Evolutionary conservation across 2,797 vertebrate species (phyloP).

Genomic region (Pygocentrus nattereri): DNA sequence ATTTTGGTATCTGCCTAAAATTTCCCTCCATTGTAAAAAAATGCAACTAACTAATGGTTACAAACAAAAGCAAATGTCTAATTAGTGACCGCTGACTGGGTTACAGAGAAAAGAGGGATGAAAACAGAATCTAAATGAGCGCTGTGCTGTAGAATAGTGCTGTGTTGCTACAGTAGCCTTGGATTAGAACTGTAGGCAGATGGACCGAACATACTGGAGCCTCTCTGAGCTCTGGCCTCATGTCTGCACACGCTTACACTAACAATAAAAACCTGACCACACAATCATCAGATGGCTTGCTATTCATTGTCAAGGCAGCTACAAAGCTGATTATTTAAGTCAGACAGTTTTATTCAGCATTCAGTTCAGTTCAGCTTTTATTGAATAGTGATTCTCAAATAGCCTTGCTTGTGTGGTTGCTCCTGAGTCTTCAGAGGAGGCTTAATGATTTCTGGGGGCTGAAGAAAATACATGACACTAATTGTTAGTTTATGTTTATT

Average conservation of each 20-base stretch:
- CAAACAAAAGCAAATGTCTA: neutral
- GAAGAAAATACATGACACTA: too few species aligned
- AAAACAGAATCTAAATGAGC: neutral
- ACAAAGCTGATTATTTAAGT: neutral
- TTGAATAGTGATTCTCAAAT: neutral
- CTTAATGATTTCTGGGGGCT: too few species aligned
- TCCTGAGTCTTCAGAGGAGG: too few species aligned
- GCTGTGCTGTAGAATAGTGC: neutral
- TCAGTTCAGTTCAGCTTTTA: neutral
- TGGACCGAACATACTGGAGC: conserved; percentile 78
- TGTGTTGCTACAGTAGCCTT: conserved; percentile 31
- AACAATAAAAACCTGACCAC: conserved; percentile 45
- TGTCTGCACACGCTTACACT: conserved; percentile 49
- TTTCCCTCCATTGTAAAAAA: neutral
- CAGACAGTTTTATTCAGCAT: neutral
- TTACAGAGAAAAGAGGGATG: neutral
- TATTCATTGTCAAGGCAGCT: conserved; percentile 38
- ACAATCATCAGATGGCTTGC: conserved; percentile 32
- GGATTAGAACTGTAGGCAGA: conserved; percentile 68
- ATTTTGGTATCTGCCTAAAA: neutral
- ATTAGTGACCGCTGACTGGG: neutral
- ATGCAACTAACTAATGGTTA: neutral
- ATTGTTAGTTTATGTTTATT: too few species aligned
- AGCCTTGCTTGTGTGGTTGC: neutral
- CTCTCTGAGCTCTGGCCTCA: conserved; percentile 74